Evolutionary conservation across 1,140 invertebrate genomes (phyloP).

Genomic region (Platorchestia sp.): DNA sequence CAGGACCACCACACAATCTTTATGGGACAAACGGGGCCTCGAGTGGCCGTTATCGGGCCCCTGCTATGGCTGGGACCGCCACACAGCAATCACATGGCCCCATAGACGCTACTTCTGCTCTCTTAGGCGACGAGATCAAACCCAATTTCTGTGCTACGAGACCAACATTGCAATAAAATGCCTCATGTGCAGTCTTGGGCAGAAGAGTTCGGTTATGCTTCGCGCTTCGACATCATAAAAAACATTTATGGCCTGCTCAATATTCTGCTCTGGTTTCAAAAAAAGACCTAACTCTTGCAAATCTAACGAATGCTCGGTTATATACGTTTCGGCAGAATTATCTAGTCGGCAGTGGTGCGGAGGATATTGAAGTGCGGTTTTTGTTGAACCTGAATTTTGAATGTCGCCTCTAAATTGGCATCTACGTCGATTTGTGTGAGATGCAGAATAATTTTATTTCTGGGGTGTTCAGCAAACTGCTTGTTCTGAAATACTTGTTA

Average conservation of each 20-base stretch:
- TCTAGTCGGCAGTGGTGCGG: background rate
- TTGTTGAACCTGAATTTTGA: background rate
- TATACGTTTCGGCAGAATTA: background rate
- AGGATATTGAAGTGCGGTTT: background rate
- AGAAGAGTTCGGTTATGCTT: background rate
- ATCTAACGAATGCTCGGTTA: background rate
- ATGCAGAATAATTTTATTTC: too few species aligned
- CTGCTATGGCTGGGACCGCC: background rate
- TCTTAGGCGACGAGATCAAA: background rate
- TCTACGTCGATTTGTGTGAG: too few species aligned
- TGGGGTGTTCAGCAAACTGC: too few species aligned
- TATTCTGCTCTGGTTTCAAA: background rate
- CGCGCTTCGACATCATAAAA: background rate
- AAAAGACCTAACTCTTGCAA: background rate
- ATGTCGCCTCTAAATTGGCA: too few species aligned
- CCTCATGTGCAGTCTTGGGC: background rate
- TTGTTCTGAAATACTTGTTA: too few species aligned
- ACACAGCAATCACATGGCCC: background rate
- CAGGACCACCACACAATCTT: background rate
- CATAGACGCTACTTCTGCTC: slow-evolving; percentile 6
- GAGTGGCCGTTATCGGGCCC: background rate
- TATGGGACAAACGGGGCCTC: background rate
- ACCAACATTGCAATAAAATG: background rate
- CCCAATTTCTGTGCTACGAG: background rate
- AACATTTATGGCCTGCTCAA: background rate